phyloP scores from a whole-genome alignment of 1,140 invertebrate genomes.

The Diorhabda elongata region DNA sequence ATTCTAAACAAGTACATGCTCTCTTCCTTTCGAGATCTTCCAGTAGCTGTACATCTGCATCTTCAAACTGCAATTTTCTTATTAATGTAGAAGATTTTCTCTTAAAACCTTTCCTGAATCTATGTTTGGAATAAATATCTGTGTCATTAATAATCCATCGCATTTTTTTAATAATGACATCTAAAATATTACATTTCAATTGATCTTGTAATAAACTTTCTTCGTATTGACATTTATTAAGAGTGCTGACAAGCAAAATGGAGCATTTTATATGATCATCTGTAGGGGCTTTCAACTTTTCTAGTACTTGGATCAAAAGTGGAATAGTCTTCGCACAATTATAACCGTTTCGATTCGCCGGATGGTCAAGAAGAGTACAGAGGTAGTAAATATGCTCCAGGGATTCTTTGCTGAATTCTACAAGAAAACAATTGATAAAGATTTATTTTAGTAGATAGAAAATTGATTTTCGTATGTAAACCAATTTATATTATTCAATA shows the following conservation, averaged over 20 bases:
- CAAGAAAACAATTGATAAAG: conserved; percentile 10
- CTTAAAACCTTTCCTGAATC: conserved; percentile 12
- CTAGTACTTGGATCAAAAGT: conserved; percentile 31
- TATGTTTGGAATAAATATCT: no score
- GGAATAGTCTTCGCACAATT: conserved; percentile 29
- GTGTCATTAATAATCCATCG: conserved; percentile 23
- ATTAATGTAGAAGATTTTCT: conserved; percentile 6
- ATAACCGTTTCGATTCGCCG: conserved; percentile 31
- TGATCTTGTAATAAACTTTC: conserved; percentile 35
- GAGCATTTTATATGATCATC: conserved; percentile 35
- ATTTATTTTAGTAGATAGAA: no score
- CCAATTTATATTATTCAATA: no score
- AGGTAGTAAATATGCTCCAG: conserved; percentile 39
- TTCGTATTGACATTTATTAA: conserved; percentile 40
- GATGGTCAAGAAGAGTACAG: conserved; percentile 35
- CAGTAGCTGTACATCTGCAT: no score
- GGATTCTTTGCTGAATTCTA: conserved; percentile 28
- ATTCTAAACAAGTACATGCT: no score
- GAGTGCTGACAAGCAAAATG: conserved; percentile 33
- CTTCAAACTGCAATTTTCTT: conserved; percentile 3
- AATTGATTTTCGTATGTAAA: no score
- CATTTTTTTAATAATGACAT: conserved; percentile 35
- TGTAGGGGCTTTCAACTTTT: conserved; percentile 25
- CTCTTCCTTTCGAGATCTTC: no score
- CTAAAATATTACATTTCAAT: conserved; percentile 31